These are phyloP conservation scores for Lethrus apterus DNA, from an alignment of 1,140 invertebrate genomes.

Conservation along the genomic window DNA sequence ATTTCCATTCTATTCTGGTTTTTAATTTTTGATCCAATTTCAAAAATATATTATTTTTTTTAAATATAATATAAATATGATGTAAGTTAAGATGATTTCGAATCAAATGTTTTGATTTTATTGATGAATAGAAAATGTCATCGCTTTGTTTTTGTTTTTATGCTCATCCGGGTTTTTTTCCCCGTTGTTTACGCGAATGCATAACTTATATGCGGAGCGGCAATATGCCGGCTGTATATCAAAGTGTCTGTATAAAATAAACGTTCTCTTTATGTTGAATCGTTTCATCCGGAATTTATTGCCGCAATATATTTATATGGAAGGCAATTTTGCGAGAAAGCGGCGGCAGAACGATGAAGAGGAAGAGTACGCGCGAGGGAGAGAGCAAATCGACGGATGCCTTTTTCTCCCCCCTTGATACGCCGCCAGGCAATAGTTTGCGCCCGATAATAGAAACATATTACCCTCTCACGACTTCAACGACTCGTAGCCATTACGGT, in stretches of 20 bases:
- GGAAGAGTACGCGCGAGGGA: background rate
- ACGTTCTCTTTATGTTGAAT: constrained; percentile 37
- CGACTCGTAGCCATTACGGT: constrained; percentile 40
- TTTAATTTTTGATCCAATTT: too few relatives aligned
- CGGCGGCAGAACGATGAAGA: constrained; percentile 1
- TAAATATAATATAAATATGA: too few relatives aligned
- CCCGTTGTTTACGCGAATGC: background rate
- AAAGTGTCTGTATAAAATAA: constrained; percentile 38
- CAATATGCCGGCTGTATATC: constrained; percentile 31
- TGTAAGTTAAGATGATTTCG: background rate
- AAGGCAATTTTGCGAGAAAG: constrained; percentile 39
- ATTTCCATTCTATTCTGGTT: too few relatives aligned
- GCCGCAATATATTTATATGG: constrained; percentile 42
- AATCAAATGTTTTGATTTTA: background rate
- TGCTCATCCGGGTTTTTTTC: background rate
- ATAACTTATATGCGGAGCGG: background rate
- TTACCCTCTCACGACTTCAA: constrained; percentile 41
- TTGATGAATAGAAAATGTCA: background rate
- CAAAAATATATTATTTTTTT: too few relatives aligned
- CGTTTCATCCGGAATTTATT: constrained; percentile 38
- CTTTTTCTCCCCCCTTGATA: constrained; percentile 26
- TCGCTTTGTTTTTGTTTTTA: background rate
- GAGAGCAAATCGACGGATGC: too few relatives aligned
- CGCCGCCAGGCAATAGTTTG: constrained; percentile 36
- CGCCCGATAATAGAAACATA: constrained; percentile 42